Base-by-base conservation (phyloP, 2,113 vertebrate species). In the Rhinolophus sinicus region DNA sequence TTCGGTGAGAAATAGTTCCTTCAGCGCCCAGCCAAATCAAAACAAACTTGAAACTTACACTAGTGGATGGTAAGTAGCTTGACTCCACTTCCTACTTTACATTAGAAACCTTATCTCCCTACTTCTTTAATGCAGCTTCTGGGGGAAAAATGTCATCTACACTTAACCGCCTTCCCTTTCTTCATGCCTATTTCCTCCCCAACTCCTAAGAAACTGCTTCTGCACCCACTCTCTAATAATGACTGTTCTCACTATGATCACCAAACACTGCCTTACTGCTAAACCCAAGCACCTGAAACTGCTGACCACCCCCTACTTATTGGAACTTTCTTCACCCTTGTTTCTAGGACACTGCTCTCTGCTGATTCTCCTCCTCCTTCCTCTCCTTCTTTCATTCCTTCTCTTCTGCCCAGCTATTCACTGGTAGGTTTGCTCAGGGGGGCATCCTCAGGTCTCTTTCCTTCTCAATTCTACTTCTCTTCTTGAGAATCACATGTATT, bases 401-500 rank as follows among this genome's bases (percentile, higher is more conserved):
- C 84, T 94, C 84, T 92, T 70, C 75, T 73, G 76, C 84, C 89
- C 62, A 92, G 47, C 77, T 88, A 58, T 26, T 73, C 84, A 78
- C 13, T 70, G 67, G 50, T 1, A 54, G 40, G n/a, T 64, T 56
- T 85, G 80, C 80, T 90, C 85, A 93, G 38, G 73, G 24, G 28
- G 14, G 77, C 40, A 95, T 84, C 50, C 56, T 80, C 58, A 22
- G 52, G 22, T 62, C 70, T 80, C 72, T 84, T 60, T 87, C 82
- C 82, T 94, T 80, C 72, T 85, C 65, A 88, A 26, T 24, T 93
- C 70, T 84, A 70, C 80, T 78, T 88, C 58, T 95, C 73, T 73
- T 88, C 54, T 52, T 60, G 54, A 52, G 54, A 35, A 90, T 65
- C 70, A n/a, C 83, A 58, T 70, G 40, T 47, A 80, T 70, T 91